Base-by-base conservation (phyloP, 2,888 invertebrate species). In the Melanophora roralis region DNA sequence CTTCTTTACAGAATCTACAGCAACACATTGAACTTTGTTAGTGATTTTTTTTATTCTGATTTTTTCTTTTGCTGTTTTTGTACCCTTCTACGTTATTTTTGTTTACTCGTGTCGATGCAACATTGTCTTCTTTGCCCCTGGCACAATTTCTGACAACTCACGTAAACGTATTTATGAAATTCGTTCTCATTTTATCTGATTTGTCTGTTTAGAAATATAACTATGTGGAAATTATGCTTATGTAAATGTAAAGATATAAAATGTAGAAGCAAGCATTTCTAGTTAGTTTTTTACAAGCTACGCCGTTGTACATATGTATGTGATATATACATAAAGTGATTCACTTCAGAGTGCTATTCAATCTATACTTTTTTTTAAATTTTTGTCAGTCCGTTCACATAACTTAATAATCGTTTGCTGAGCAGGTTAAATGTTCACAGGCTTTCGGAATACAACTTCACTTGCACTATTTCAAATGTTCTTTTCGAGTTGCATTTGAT, bases 181-280 rank as follows among this genome's bases (percentile, higher is more conserved):
- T 40, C 49, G 34, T 74, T 67, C 43, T 40, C 23, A 40, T 64
- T 45, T 62, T 74, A 69, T 64, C 62, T 55, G 59, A 67, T 68
- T 57, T 68, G 57, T 62, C 65, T 74, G 74, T 64, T 81, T 75
- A 71, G 65, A 14, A 83, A 84, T 84, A 85, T 85, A 85, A 85
- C 84, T 87, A 85, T 86, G 84, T 86, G 85, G 82, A 86, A 87
- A 86, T 86, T 85, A 86, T 87, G 87, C 84, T 86, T 85, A 85
- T 86, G 85, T 85, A 86, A 86, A 87, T 86, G 85, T 83, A 85
- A 81, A 81, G 23, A 11, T 45, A 55, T 49, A 38, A 77, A 62
- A 68, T 81, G 76, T 76, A 68, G 59, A 59, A 49, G 60, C 19
- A 45, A 62, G 55, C 23, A 55, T 64, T 60, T 55, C 60, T 12